Base-by-base conservation (phyloP, 2,888 invertebrate genomes). In the Myathropa florea region DNA sequence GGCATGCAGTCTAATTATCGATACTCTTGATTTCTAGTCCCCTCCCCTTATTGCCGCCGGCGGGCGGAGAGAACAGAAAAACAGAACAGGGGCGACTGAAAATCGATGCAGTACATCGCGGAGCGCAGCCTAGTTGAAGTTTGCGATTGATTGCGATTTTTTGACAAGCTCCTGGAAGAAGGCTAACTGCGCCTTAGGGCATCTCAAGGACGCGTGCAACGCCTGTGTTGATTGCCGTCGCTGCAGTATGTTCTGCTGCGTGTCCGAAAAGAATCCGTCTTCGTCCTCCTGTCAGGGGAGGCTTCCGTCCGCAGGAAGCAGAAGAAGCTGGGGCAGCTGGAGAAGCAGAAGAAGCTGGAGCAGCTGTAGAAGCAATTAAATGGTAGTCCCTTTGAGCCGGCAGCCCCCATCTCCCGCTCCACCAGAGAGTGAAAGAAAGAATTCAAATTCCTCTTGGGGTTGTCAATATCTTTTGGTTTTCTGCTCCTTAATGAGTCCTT, bases 301-400 rank as follows among this genome's bases (percentile, higher is more conserved):
- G n/a, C n/a, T n/a, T n/a, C n/a, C n/a, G n/a, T n/a, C n/a, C n/a
- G n/a, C n/a, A n/a, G n/a, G n/a, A n/a, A n/a, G n/a, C n/a, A n/a
- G n/a, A n/a, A n/a, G n/a, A n/a, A n/a, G n/a, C n/a, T n/a, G n/a
- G n/a, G n/a, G n/a, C n/a, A n/a, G n/a, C n/a, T n/a, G n/a, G n/a
- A n/a, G n/a, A n/a, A n/a, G n/a, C n/a, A n/a, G n/a, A 67, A 71
- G 84, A 76, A 79, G 55, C 30, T 39, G 83, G 67, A n/a, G n/a
- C n/a, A n/a, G n/a, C n/a, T n/a, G n/a, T n/a, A 33, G 77, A 82
- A 85, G 85, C 85, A 85, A 85, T 85, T 83, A 83, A 75, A 78
- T 78, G 70, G n/a, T 23, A 70, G 82, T 75, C 83, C 73, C 64
- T 63, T 83, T 64, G 36, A 70, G 33, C 55, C 57, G 53, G 39